Conservation (phyloP, 2,113 vertebrate species). For the Rostratula benghalensis region DNA sequence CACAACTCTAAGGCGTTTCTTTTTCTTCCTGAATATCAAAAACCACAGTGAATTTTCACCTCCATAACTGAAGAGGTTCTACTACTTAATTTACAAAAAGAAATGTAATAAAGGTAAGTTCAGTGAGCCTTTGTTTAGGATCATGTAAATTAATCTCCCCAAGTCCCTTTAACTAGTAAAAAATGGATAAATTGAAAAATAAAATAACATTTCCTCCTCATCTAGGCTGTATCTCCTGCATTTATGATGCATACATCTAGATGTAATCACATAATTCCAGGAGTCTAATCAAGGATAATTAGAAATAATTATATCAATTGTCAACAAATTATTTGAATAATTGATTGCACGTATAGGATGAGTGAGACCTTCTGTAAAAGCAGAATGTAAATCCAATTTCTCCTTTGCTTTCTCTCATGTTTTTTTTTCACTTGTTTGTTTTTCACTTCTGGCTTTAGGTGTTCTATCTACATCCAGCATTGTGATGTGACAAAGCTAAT, state of each 20-base stretch:
- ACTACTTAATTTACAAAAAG: not conserved
- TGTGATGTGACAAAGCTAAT: not conserved
- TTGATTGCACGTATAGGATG: not conserved
- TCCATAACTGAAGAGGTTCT: not conserved
- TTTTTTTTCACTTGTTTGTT: not conserved
- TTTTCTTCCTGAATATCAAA: not conserved
- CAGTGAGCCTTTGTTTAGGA: not conserved
- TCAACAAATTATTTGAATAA: conserved; percentile 21
- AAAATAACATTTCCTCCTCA: not conserved
- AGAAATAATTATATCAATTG: not conserved
- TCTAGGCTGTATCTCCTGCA: not conserved
- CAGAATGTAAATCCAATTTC: not conserved
- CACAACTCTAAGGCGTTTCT: not conserved
- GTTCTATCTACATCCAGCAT: not conserved
- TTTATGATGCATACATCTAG: not conserved
- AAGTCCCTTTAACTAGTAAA: not conserved
- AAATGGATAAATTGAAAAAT: not conserved
- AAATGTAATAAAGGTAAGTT: not conserved
- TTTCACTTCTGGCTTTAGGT: not conserved
- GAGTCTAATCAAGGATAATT: not conserved
- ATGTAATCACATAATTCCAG: not conserved
- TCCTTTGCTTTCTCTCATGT: not conserved
- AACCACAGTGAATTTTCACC: not conserved
- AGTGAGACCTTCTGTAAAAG: not conserved
- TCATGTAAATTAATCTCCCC: not conserved